Percentiles rank a stretch among this genome's conserved stretches.
Conservation (phyloP, 2,113 vertebrate species). For the Melanerpes aurifrons region DNA sequence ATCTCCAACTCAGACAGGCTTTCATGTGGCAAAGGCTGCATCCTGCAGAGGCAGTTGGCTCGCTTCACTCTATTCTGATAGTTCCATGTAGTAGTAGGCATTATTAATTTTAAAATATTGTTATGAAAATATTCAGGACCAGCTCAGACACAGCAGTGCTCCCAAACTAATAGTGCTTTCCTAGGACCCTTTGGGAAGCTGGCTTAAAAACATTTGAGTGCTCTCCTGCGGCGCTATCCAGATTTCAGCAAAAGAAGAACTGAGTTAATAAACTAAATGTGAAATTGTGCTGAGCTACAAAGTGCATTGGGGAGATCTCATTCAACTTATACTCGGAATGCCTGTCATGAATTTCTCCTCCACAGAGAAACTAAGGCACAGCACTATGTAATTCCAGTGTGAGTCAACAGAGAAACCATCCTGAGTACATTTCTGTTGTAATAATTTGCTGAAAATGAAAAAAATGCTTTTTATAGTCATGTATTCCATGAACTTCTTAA, state of each 20-base stretch:
- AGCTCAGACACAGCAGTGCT: background rate
- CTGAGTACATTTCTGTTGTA: background rate
- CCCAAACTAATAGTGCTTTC: background rate
- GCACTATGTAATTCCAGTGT: background rate
- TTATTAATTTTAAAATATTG: background rate
- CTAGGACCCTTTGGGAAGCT: background rate
- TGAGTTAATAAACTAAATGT: background rate
- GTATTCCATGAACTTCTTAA: background rate
- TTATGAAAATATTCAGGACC: background rate
- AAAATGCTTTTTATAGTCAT: background rate
- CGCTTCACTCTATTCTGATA: background rate
- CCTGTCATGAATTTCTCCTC: background rate
- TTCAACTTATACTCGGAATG: background rate
- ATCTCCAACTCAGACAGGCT: background rate
- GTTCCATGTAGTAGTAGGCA: background rate
- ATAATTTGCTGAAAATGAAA: background rate
- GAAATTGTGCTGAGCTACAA: background rate
- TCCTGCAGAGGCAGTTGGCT: background rate
- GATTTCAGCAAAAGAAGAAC: background rate
- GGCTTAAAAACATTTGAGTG: background rate
- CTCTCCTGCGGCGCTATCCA: background rate
- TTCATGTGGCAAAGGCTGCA: background rate
- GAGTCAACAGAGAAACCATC: background rate
- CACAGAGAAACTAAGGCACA: background rate
- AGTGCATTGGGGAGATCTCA: accelerated